Evolutionary conservation across 2,797 vertebrate genomes (phyloP), one percentile per base, ranked within the genome.

Genomic region (Phaenicophaeus curvirostris): DNA sequence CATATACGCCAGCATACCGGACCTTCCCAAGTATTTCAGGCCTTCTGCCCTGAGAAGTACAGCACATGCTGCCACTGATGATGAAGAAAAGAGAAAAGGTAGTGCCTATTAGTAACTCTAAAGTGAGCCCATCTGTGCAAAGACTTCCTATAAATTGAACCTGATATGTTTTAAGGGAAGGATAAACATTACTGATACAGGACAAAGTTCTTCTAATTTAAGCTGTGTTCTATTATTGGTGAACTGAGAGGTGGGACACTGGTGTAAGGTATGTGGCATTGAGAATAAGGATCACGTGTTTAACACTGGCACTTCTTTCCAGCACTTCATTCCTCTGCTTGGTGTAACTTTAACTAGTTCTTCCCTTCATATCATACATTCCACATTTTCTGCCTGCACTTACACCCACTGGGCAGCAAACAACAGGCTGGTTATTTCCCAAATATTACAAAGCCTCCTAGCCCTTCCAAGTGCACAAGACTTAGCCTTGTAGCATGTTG

Each of bases 31-130:
- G 82, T 96, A 97, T 73, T 98, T 98, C 88, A 94, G 97, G 87
- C 98, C 98, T 57, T 97, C 96, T 41, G 86, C 97, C 61, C 89
- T 97, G 86, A 98, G 97, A 96, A 97, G 88, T 79, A 93, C 96
- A 81, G 94, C 94, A 75, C 94, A 96, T 8, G 76, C 96, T 90
- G 94, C 94, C 63, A 63, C 3, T 0, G 95, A 97, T 15, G 96
- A 96, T 15, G 98, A 98, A 63, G 98, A 98, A 95, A 97, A 98
- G 62, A 98, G 98, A 96, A 98, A 96, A 98, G 99, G 99, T 99
- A 98, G 51, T 71, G 53, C 39, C 93, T 50, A 61, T 27, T n/a
- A 62, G 16, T 42, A 72, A 77, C 41, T 85, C 33, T 77, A 93
- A 46, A 73, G 21, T n/a, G 21, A 30, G 21, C n/a, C 37, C 61